These are phyloP conservation scores for Ianthella basta DNA, from an alignment of 37 sponge, comb jelly and placozoan species.

Conservation along the genomic window DNA sequence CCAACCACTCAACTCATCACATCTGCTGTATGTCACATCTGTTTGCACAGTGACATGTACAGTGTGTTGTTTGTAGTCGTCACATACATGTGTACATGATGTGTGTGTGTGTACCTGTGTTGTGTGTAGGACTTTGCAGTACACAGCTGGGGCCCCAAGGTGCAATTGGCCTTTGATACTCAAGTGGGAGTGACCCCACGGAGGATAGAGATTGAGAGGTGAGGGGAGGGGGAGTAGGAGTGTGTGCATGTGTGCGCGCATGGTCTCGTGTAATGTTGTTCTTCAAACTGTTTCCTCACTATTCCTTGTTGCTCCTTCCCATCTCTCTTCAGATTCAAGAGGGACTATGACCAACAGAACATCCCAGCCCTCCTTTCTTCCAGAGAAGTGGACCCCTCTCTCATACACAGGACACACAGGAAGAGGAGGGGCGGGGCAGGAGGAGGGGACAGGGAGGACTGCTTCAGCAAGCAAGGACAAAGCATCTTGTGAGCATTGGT, in stretches of 20 bases:
- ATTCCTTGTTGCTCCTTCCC: background rate
- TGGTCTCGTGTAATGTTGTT: background rate
- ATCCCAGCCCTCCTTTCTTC: no score
- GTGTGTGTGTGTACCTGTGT: background rate
- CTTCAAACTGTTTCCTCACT: background rate
- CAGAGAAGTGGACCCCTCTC: no score
- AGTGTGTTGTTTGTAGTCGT: background rate
- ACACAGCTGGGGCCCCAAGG: constrained; percentile 90
- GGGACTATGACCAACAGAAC: no score
- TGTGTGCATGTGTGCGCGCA: background rate
- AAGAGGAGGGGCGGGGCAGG: no score
- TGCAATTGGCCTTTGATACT: constrained; percentile 88
- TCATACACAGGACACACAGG: no score
- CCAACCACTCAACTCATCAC: constrained; percentile 79
- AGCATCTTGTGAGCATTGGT: no score
- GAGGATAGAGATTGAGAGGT: constrained; percentile 91
- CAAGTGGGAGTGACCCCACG: constrained; percentile 86
- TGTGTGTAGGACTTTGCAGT: constrained; percentile 69
- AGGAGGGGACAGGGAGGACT: no score
- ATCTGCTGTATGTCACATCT: constrained; percentile 41
- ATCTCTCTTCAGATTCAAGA: no score
- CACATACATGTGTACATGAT: background rate
- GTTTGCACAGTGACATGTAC: background rate
- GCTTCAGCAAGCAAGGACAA: background rate
- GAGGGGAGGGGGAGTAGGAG: constrained; percentile 27